Evolutionary conservation across 2,113 vertebrate species (phyloP), one percentile per base, ranked within the genome.

Genomic region (Antechinus flavipes): DNA sequence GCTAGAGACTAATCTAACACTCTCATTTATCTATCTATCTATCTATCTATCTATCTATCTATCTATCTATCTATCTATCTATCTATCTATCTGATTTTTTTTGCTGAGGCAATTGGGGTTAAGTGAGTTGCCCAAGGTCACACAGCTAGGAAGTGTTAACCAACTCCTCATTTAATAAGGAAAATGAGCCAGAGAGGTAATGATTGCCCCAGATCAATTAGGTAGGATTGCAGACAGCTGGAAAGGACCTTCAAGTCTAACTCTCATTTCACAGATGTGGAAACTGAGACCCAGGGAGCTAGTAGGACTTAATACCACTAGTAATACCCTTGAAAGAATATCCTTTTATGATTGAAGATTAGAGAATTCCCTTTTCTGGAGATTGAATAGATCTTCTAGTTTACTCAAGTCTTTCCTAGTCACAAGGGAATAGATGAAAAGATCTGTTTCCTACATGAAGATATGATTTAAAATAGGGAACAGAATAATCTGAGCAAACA

Each of bases 401-500:
- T n/a, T 0, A 19, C 3, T 8, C 19, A 84, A 25, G 91, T 25
- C 53, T 61, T 0, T 2, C 22, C 2, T 42, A 46, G 91, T 84
- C 30, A 42, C 3, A 24, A 9, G 25, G 2, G 49, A 58, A 84
- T 55, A 27, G 30, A n/a, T 0, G 2, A 55, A 42, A 58, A n/a
- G 27, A 91, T 46, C 27, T 35, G 27, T 24, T 30, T 10, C 54
- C 68, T 89, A 6, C 24, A 24, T 26, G 50, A 58, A 53, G 16
- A 30, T 46, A 19, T 54, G 0, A 0, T 0, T 58, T 30, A 46
- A 54, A 9, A 0, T 26, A 26, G 54, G 89, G 58, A 14, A 2
- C 5, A 68, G 89, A 89, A 54, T 16, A 14, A 30, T 46, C 89
- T 42, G 35, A 84, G n/a, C 16, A 23, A 42, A n/a, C 42, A 42